Evolutionary conservation across 2,113 vertebrate genomes (phyloP), one percentile per base, ranked within the genome.

Genomic region (Dicrurus megarhynchus): DNA sequence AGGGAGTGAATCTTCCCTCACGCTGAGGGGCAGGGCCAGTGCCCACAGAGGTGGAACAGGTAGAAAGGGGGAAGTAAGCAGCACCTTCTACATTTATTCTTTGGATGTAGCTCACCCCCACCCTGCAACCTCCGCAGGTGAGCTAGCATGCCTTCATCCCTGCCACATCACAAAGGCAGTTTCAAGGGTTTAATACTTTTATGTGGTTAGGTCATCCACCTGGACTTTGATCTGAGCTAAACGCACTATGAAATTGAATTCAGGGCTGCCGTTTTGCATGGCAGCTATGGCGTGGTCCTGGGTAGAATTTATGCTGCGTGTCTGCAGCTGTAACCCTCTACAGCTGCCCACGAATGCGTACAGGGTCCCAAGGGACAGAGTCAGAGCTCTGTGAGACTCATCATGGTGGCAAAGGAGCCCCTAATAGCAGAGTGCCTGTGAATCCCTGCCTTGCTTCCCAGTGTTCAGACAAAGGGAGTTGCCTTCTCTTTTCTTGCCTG

Each of bases 261-360:
- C 26, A 50, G 39, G 18, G 26, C 49, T 87, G 73, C 17, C 42
- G 44, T 35, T 84, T 55, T 4, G 1, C 44, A 3, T 0, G 2
- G 52, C 16, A 59, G 28, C 7, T 55, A 4, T 13, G 30, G 6
- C 0, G 0, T 21, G 20, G 15, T 53, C 32, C 28, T 19, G 11
- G 39, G 6, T 16, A 42, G 8, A n/a, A 30, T 56, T 74, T 39
- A 27, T 20, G 11, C 14, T 14, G 1, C 10, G 3, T 55, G 24
- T 77, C 55, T 56, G 44, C n/a, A 61, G 61, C n/a, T 56, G 16
- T 23, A 42, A 52, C n/a, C 30, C 13, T 60, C 37, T 52, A 7
- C 0, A 0, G 16, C 35, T 28, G 22, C 32, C 50, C 56, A 35
- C 0, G 0, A 61, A 41, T 12, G 23, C 3, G 13, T 7, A 6